Percentiles rank a stretch among this genome's conserved stretches.
These are phyloP conservation scores for Lethenteron camtschaticum DNA, from an alignment of 2,113 vertebrate species.

Conservation along the genomic window DNA sequence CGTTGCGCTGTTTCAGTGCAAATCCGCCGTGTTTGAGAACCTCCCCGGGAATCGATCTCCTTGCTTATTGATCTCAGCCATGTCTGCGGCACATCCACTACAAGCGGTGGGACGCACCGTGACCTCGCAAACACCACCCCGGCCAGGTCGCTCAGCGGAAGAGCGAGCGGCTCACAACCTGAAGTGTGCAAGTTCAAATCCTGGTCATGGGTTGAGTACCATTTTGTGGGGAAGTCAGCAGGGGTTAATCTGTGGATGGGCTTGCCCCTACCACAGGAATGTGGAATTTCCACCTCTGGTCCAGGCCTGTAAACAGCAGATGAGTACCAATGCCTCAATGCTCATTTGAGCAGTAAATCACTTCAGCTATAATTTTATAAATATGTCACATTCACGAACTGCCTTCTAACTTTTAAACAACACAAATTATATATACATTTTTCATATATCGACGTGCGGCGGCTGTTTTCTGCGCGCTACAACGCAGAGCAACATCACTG, in stretches of 20 bases:
- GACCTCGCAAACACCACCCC: background rate
- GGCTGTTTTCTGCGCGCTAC: background rate
- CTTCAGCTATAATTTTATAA: background rate
- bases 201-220: no score
- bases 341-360: background rate
- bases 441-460: background rate
- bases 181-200: no score
- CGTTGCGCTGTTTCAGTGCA: background rate
- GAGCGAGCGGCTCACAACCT: no score
- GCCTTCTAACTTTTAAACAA: background rate
- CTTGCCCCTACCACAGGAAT: no score
- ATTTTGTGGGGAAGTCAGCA: no score
- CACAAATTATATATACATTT: background rate
- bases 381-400: background rate
- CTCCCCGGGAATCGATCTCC: background rate
- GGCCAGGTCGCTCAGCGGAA: background rate
- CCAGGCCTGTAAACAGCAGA: no score
- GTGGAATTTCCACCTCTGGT: no score
- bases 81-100: background rate
- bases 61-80: background rate
- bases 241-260: no score
- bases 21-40: background rate
- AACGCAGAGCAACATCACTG: no score
- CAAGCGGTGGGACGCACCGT: constrained; percentile 1
- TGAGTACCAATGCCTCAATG: no score